These are phyloP conservation scores for Cephalopachus bancanus DNA, from an alignment of 2,797 vertebrate species.

Conservation along the genomic window DNA sequence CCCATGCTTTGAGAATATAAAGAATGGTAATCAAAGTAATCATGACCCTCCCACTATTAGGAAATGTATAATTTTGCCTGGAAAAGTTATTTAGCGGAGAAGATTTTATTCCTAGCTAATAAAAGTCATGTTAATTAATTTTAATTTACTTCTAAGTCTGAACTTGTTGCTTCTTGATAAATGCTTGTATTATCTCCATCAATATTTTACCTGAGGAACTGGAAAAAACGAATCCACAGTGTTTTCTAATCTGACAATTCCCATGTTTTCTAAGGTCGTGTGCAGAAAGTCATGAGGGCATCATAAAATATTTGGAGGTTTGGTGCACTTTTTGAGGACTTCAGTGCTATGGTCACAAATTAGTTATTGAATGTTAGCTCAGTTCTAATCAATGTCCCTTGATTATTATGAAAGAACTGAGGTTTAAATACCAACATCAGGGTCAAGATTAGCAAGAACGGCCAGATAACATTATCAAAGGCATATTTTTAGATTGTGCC, in stretches of 20 bases:
- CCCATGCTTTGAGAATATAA: not conserved
- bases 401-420: not conserved
- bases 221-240: not conserved
- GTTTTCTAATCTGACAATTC: not conserved
- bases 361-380: not conserved
- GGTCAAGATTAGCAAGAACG: not conserved
- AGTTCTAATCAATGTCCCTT: not conserved
- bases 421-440: not conserved
- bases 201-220: slow-evolving; percentile 6
- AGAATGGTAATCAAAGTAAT: not conserved
- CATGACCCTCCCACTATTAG: not conserved
- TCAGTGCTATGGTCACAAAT: not conserved
- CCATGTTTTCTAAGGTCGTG: not conserved
- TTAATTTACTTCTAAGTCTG: slow-evolving; percentile 21
- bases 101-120: not conserved
- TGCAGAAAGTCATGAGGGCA: not conserved
- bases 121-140: not conserved
- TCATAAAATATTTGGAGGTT: not conserved
- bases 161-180: not conserved
- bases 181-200: not conserved
- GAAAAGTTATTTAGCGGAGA: not conserved
- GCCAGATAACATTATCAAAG: not conserved
- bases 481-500: not conserved
- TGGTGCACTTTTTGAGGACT: not conserved
- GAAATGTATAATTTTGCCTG: not conserved